Conservation (phyloP, 2,888 invertebrate genomes). For the Netelia melanura region DNA sequence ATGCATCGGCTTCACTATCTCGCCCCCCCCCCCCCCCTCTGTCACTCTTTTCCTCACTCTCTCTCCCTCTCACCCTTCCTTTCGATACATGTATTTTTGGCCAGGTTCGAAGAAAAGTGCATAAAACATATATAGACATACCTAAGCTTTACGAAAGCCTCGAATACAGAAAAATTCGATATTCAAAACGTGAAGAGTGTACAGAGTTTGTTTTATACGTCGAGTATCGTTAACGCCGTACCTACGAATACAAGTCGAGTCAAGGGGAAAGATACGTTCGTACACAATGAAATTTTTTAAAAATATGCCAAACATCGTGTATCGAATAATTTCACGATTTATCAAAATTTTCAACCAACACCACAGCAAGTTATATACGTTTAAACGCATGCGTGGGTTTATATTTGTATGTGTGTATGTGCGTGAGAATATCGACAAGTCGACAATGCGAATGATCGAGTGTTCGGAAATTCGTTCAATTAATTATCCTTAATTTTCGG, state of each 20-base stretch:
- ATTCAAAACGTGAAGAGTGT: not conserved
- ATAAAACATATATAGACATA: not conserved
- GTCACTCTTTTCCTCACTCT: not conserved
- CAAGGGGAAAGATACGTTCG: too few relatives aligned
- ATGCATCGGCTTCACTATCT: constrained; percentile 50
- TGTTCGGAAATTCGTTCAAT: too few relatives aligned
- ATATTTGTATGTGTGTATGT: too few relatives aligned
- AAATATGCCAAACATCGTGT: not conserved
- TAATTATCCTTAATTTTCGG: too few relatives aligned
- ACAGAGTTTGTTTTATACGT: not conserved
- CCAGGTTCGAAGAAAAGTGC: constrained; percentile 19
- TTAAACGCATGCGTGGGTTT: too few relatives aligned
- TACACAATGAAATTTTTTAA: not conserved
- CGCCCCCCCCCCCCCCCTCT: not conserved
- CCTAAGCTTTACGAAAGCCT: not conserved
- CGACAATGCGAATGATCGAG: too few relatives aligned
- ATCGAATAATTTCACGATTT: too few relatives aligned
- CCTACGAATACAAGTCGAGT: too few relatives aligned
- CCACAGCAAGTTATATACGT: too few relatives aligned
- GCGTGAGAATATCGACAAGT: too few relatives aligned
- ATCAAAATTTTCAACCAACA: too few relatives aligned
- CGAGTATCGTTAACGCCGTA: not conserved
- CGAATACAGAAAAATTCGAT: not conserved
- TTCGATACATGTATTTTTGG: not conserved
- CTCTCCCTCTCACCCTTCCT: not conserved